Percentiles rank a stretch among this genome's conserved stretches.
These are phyloP conservation scores for Boloria euphrosyne DNA, from an alignment of 2,888 invertebrate genomes.

Conservation along the genomic window DNA sequence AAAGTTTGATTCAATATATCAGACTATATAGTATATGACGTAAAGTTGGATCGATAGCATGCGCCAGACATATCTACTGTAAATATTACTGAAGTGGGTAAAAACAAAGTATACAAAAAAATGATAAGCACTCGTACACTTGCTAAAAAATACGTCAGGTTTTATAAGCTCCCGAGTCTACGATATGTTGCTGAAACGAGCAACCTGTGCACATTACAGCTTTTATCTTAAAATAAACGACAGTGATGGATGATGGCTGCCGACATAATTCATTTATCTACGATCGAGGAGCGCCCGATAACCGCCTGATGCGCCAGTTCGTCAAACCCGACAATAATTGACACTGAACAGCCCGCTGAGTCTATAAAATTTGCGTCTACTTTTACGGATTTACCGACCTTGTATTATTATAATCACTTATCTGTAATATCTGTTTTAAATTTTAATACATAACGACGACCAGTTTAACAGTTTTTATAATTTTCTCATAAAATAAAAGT, in stretches of 20 bases:
- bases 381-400: constrained; percentile 10
- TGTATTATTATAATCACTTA: not conserved
- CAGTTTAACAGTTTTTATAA: too few relatives aligned
- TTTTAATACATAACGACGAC: not conserved
- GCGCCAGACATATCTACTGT: not conserved
- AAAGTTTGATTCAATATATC: too few relatives aligned
- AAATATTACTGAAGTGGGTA: not conserved
- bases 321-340: constrained; percentile 24
- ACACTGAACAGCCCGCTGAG: constrained; percentile 17
- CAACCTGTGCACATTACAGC: constrained; percentile 56
- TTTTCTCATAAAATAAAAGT: too few relatives aligned
- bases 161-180: constrained; percentile 19
- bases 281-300: constrained; percentile 58
- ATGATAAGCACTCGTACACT: not conserved
- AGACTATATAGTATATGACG: too few relatives aligned
- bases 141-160: constrained; percentile 6
- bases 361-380: constrained; percentile 11
- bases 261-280: constrained; percentile 72
- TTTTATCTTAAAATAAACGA: constrained; percentile 73
- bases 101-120: not conserved
- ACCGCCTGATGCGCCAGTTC: constrained; percentile 34
- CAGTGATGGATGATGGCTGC: constrained; percentile 68
- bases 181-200: constrained; percentile 43
- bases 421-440: not conserved
- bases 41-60: too few relatives aligned